phyloP scores from a whole-genome alignment of 2,113 vertebrate species.

The Meles meles region DNA sequence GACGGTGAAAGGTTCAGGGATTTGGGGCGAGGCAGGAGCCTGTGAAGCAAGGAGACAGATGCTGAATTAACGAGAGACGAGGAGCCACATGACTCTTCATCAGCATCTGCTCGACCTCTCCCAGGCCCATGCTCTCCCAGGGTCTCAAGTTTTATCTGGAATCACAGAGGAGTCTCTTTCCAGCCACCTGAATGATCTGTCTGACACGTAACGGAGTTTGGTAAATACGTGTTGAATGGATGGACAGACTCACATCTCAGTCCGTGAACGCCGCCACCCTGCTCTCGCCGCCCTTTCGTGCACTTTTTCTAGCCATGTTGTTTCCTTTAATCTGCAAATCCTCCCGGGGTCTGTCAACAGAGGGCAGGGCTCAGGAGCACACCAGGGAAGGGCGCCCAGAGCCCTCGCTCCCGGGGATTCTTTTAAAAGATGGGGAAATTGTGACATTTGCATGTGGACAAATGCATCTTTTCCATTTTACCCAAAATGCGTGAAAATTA shows the following conservation, averaged over 20 bases:
- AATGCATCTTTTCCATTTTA: not conserved
- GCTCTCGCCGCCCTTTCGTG: fast-evolving
- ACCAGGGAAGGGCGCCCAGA: not conserved
- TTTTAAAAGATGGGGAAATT: not conserved
- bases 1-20: not conserved
- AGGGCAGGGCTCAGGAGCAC: not conserved
- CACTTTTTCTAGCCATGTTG: not conserved
- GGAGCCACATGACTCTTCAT: fast-evolving
- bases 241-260: fast-evolving
- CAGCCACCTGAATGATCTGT: not conserved
- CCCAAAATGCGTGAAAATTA: not conserved
- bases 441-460: not conserved
- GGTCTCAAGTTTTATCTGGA: not conserved
- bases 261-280: fast-evolving
- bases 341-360: not conserved
- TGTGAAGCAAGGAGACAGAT: not conserved
- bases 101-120: not conserved
- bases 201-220: not conserved
- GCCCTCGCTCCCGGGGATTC: not conserved
- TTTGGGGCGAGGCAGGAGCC: too few relatives aligned
- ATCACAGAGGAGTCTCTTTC: not conserved
- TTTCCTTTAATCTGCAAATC: not conserved
- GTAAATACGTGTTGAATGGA: not conserved
- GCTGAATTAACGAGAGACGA: not conserved
- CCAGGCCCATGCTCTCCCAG: not conserved